Evolutionary conservation across 2,888 invertebrate species (phyloP).

Genomic region (Andrena bicolor): DNA sequence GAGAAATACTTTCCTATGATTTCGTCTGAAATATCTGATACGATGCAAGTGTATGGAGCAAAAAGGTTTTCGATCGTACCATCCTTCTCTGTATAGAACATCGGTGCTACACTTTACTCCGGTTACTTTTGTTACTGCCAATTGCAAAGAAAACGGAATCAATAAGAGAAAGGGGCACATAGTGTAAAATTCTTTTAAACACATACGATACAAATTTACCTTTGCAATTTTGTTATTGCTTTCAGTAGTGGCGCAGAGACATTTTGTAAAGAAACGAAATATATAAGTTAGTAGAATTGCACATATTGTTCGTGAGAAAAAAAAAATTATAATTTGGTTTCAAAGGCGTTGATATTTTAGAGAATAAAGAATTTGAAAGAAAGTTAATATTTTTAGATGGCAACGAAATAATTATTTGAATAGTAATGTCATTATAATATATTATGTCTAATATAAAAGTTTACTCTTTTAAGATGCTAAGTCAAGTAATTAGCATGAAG

Average conservation of each 20-base stretch:
- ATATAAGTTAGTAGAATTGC: conserved; percentile 63
- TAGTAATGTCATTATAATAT: conserved; percentile 65
- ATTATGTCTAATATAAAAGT: conserved; percentile 64
- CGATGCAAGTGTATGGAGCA: conserved; percentile 60
- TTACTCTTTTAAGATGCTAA: conserved; percentile 65
- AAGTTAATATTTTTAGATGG: conserved; percentile 73
- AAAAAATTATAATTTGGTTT: conserved; percentile 60
- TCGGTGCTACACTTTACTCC: conserved; percentile 67
- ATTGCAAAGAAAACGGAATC: conserved; percentile 59
- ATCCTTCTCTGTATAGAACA: conserved; percentile 61
- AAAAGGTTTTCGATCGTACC: conserved; percentile 43
- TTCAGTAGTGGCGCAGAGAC: conserved; percentile 59
- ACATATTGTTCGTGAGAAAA: conserved; percentile 49
- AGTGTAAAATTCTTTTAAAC: conserved; percentile 54
- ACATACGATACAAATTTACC: conserved; percentile 47
- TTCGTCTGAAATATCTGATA: conserved; percentile 31
- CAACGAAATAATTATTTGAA: conserved; percentile 67
- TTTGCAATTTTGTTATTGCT: conserved; percentile 59
- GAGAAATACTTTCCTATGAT: conserved; percentile 21
- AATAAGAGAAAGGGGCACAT: conserved; percentile 59
- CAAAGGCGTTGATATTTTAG: conserved; percentile 63
- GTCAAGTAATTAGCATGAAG: conserved; percentile 54
- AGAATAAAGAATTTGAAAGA: conserved; percentile 58
- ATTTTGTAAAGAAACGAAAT: conserved; percentile 64
- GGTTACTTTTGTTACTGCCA: conserved; percentile 74